Conservation (phyloP, 2,113 vertebrate species). For the Phylloscopus whistleri region DNA sequence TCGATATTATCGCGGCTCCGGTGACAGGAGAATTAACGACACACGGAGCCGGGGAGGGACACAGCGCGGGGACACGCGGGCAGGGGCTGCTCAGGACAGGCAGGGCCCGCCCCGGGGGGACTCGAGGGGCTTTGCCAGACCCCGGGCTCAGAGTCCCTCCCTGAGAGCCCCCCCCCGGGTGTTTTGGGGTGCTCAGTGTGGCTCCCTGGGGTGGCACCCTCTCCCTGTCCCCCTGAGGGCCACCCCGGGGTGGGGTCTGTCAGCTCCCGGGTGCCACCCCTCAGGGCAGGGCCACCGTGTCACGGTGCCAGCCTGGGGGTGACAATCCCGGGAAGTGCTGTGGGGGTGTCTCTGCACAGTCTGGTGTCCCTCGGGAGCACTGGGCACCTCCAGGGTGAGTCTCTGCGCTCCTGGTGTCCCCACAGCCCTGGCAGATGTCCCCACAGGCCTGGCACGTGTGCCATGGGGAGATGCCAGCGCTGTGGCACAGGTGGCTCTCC, state of each 20-base stretch:
- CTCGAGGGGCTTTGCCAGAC: neutral
- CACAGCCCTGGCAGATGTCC: neutral
- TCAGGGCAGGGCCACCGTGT: fast-evolving
- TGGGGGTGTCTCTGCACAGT: neutral
- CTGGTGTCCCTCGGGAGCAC: neutral
- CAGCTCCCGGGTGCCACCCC: neutral
- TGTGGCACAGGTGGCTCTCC: neutral
- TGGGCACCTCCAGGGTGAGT: neutral
- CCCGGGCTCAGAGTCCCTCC: neutral
- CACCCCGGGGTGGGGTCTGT: too few relatives aligned
- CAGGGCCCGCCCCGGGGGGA: fast-evolving
- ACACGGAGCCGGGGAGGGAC: neutral
- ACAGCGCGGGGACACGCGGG: fast-evolving
- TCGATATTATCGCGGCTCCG: neutral
- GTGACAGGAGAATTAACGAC: conserved; percentile 52
- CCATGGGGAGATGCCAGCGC: neutral
- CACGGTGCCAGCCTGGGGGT: fast-evolving
- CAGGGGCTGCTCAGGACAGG: neutral
- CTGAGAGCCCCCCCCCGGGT: fast-evolving
- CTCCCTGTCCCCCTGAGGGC: too few relatives aligned
- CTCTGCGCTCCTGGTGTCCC: fast-evolving
- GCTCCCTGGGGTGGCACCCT: fast-evolving
- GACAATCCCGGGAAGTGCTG: fast-evolving
- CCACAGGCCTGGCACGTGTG: neutral
- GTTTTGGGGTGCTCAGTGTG: neutral